Percentiles rank a stretch among this genome's conserved stretches.
Conservation (phyloP, 2,888 invertebrate genomes). For the Scaptomyza flava region DNA sequence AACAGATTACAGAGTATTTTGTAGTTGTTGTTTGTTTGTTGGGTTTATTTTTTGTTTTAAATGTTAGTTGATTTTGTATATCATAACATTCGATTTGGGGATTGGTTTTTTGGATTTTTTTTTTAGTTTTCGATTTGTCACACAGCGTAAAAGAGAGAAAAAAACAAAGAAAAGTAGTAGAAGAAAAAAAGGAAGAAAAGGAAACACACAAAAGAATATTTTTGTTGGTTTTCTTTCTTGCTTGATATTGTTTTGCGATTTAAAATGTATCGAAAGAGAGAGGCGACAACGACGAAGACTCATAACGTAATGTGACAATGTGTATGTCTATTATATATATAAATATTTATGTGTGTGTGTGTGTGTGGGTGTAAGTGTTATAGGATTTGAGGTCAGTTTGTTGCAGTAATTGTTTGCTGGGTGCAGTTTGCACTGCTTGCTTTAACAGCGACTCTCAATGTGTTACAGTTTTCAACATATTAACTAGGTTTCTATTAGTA, state of each 20-base stretch:
- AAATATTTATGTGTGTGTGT: constrained; percentile 11
- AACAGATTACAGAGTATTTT: constrained; percentile 34
- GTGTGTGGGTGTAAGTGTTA: constrained; percentile 13
- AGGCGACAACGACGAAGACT: constrained; percentile 48
- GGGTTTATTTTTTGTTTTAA: constrained; percentile 17
- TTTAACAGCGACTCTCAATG: constrained; percentile 23
- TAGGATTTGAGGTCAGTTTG: constrained; percentile 28
- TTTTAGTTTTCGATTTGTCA: constrained; percentile 56
- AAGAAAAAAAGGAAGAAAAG: constrained; percentile 73
- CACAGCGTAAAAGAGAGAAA: constrained; percentile 74
- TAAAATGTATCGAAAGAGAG: constrained; percentile 7
- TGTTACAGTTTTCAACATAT: constrained; percentile 25
- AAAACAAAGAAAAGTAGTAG: constrained; percentile 70
- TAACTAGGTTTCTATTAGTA: constrained; percentile 32
- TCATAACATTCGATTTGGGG: constrained; percentile 38
- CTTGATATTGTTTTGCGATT: constrained; percentile 32
- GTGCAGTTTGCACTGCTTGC: constrained; percentile 35
- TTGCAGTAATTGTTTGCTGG: constrained; percentile 22
- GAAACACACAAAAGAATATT: constrained; percentile 73
- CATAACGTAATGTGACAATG: constrained; percentile 47
- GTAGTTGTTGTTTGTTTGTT: constrained; percentile 27
- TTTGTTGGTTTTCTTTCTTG: constrained; percentile 64
- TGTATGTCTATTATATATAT: constrained; percentile 20
- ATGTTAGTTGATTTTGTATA: constrained; percentile 22
- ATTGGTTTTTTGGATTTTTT: constrained; percentile 8